Evolutionary conservation across 2,113 vertebrate species (phyloP).

Genomic region (Naja naja): DNA sequence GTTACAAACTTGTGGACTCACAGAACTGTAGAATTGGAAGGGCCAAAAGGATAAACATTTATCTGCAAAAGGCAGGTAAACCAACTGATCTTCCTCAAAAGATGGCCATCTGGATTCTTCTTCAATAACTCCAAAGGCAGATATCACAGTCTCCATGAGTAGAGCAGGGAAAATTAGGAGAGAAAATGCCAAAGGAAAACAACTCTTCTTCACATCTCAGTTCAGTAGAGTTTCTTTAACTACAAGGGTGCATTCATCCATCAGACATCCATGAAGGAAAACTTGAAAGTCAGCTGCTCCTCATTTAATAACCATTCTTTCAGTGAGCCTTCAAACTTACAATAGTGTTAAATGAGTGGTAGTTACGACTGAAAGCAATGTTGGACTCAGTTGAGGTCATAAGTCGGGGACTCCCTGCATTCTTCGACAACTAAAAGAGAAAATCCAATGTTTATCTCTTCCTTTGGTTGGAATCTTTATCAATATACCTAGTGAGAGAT

Average conservation of each 20-base stretch:
- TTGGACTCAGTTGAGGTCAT: background rate
- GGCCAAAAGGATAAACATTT: background rate
- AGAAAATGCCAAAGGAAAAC: background rate
- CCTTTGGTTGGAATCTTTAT: background rate
- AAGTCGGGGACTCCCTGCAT: background rate
- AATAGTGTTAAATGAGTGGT: background rate
- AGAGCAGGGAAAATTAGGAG: background rate
- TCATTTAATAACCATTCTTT: background rate
- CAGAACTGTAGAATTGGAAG: background rate
- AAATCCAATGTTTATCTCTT: background rate
- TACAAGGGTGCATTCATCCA: background rate
- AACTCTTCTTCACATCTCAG: background rate
- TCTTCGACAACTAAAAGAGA: background rate
- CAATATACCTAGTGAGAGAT: background rate
- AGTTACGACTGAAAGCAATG: background rate
- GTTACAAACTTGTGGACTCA: background rate
- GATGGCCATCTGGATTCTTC: background rate
- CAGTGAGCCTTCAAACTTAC: background rate
- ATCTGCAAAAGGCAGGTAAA: background rate
- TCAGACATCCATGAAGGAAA: background rate
- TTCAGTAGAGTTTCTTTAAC: background rate
- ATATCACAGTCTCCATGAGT: too few relatives aligned
- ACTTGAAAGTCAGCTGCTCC: background rate
- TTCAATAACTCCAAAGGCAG: background rate
- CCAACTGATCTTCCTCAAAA: background rate